phyloP scores from a whole-genome alignment of 2,797 vertebrate species.

The Gallinago nigripennis region DNA sequence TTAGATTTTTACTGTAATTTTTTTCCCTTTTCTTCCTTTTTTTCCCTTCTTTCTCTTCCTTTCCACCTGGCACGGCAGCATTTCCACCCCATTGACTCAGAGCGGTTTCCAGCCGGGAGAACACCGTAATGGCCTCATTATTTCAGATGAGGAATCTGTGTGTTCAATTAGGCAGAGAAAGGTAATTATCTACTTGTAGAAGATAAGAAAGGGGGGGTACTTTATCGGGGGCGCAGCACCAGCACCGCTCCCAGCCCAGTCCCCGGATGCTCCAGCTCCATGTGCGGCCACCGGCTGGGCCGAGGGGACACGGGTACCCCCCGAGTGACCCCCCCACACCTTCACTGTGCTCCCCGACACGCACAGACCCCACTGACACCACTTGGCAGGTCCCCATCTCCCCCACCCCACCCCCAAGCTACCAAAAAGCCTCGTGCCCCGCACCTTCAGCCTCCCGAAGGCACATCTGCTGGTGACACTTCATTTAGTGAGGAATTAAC shows the following conservation, averaged over 20 bases:
- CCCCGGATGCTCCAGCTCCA: not conserved
- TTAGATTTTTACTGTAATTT: not conserved
- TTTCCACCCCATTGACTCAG: constrained; percentile 17
- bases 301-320: accelerated
- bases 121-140: constrained; percentile 61
- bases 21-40: not conserved
- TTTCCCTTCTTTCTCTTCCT: not conserved
- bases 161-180: constrained; percentile 67
- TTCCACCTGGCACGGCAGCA: not conserved
- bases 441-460: not conserved
- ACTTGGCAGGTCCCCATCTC: not conserved
- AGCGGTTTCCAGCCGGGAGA: constrained; percentile 35
- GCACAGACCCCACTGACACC: accelerated
- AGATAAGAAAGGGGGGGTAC: not conserved
- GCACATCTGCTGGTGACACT: not conserved
- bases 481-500: constrained; percentile 46
- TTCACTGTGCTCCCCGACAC: accelerated
- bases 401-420: too few relatives aligned
- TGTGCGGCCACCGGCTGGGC: accelerated
- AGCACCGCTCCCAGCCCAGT: not conserved
- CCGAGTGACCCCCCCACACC: accelerated
- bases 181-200: constrained; percentile 66
- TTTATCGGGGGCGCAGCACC: not conserved
- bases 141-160: constrained; percentile 38
- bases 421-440: not conserved